phyloP scores from a whole-genome alignment of 2,113 vertebrate genomes.

The Electrona antarctica region DNA sequence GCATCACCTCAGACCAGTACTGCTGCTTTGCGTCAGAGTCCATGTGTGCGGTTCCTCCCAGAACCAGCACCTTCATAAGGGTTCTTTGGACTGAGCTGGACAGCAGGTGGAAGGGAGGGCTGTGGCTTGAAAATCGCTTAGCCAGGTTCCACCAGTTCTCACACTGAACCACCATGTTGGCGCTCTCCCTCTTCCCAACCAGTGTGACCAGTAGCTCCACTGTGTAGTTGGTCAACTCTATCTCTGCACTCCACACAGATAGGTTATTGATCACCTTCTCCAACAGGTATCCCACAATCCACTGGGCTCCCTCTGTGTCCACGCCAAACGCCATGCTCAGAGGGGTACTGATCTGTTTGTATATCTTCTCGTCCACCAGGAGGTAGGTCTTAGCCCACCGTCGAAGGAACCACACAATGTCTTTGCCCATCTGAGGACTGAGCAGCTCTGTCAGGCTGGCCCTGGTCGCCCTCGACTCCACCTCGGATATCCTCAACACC shows the following conservation, averaged over 20 bases:
- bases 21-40: slow-evolving; percentile 96
- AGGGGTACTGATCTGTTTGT: slow-evolving; percentile 96
- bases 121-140: slow-evolving; percentile 94
- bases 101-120: slow-evolving; percentile 92
- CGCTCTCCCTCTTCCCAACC: slow-evolving; percentile 96
- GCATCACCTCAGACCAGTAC: slow-evolving; percentile 99
- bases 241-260: slow-evolving; percentile 96
- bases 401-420: slow-evolving; percentile 97
- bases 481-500: slow-evolving; percentile 94
- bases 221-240: slow-evolving; percentile 94
- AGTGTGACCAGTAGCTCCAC: slow-evolving; percentile 96
- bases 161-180: slow-evolving; percentile 96
- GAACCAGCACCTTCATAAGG: slow-evolving; percentile 96
- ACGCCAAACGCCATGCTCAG: slow-evolving; percentile 94
- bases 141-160: slow-evolving; percentile 99
- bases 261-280: slow-evolving; percentile 99
- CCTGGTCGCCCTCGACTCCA: slow-evolving; percentile 95
- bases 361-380: slow-evolving; percentile 95
- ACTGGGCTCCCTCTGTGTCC: slow-evolving; percentile 96
- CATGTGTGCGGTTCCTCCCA: slow-evolving; percentile 98
- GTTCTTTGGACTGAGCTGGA: slow-evolving; percentile 95
- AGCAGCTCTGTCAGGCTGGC: slow-evolving; percentile 92
- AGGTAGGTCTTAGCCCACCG: slow-evolving; percentile 98
- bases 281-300: slow-evolving; percentile 98
- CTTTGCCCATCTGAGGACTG: slow-evolving; percentile 98